Conservation (phyloP, 2,888 invertebrate genomes). For the Patella caerulea region DNA sequence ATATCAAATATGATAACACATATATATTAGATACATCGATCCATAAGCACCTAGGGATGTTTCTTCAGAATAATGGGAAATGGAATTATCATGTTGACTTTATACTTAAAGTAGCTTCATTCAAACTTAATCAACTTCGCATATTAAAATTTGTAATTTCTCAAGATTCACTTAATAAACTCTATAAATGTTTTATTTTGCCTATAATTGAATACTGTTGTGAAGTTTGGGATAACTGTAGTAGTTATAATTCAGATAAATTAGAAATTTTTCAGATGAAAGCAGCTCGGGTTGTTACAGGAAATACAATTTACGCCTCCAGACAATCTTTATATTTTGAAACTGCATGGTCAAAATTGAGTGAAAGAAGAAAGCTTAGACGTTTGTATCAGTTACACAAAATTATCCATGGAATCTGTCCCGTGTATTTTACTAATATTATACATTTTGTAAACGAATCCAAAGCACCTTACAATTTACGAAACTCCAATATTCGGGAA, state of each 20-base stretch:
- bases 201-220: not conserved
- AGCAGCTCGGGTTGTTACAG: not conserved
- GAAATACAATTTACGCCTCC: not conserved
- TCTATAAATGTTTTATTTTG: conserved; percentile 7
- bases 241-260: not conserved
- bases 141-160: not conserved
- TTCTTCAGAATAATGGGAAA: no score
- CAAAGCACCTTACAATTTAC: no score
- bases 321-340: not conserved
- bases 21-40: no score
- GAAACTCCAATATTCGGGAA: no score
- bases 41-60: no score
- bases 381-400: not conserved
- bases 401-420: not conserved
- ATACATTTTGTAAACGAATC: no score
- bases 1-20: no score
- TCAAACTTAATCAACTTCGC: no score
- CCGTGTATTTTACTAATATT: not conserved
- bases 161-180: not conserved
- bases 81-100: no score
- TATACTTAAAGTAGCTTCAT: no score
- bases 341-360: not conserved
- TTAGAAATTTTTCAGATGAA: not conserved
- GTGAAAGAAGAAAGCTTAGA: not conserved
- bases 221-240: not conserved